Evolutionary conservation across 2,797 vertebrate genomes (phyloP).

Genomic region (Pseudocheirus occidentalis): DNA sequence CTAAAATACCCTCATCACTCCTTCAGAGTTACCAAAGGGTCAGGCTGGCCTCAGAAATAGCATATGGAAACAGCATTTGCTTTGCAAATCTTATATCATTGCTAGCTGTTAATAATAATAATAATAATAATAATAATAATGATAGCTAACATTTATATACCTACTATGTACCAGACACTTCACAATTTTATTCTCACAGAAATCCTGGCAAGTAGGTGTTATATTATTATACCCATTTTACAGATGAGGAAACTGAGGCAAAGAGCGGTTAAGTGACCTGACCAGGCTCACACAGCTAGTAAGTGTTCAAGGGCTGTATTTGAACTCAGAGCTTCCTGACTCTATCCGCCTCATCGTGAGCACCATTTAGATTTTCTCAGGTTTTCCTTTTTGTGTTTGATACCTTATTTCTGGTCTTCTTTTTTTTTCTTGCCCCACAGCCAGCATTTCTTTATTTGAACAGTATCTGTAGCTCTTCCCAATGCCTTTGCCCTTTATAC

Average conservation of each 20-base stretch:
- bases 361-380: not conserved
- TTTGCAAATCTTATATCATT: not conserved
- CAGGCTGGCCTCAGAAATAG: not conserved
- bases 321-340: not conserved
- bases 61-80: not conserved
- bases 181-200: not conserved
- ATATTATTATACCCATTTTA: not conserved
- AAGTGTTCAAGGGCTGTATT: not conserved
- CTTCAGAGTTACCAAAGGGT: not conserved
- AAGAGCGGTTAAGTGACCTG: not conserved
- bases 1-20: not conserved
- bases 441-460: not conserved
- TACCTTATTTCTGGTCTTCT: not conserved
- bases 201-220: not conserved
- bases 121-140: not conserved
- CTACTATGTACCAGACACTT: not conserved
- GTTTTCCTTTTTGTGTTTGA: not conserved
- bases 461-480: slow-evolving; percentile 30
- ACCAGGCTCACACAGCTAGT: not conserved
- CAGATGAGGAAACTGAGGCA: not conserved
- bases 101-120: not conserved
- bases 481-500: slow-evolving; percentile 13
- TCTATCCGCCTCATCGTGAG: not conserved
- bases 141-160: accelerated
- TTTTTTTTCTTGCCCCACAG: not conserved